Percentiles rank a stretch among this genome's conserved stretches.
phyloP scores from a whole-genome alignment of 1,140 invertebrate species.

The Drosophila melanica region DNA sequence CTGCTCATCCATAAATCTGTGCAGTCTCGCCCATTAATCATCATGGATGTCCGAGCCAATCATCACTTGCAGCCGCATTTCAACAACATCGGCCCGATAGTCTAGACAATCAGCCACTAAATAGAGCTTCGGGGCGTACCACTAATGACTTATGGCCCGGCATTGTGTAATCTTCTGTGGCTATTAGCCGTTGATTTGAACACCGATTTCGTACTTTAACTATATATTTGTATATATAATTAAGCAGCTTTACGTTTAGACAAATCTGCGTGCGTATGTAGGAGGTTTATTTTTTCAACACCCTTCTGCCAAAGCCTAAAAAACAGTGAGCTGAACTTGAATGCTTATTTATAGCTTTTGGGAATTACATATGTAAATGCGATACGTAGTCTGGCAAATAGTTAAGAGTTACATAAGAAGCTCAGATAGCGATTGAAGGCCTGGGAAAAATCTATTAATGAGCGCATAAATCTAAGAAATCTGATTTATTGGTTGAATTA shows the following conservation, averaged over 20 bases:
- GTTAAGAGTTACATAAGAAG: background rate
- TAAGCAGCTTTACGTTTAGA: slow-evolving; percentile 62
- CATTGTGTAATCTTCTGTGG: slow-evolving; percentile 68
- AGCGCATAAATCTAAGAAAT: slow-evolving; percentile 4
- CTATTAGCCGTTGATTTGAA: slow-evolving; percentile 56
- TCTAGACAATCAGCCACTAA: slow-evolving; percentile 59
- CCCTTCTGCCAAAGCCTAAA: slow-evolving; percentile 20
- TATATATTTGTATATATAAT: slow-evolving; percentile 41
- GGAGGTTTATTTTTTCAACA: slow-evolving; percentile 39
- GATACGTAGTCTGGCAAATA: slow-evolving; percentile 4
- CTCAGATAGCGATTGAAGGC: background rate
- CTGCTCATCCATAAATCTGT: slow-evolving; percentile 72
- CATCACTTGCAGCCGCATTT: slow-evolving; percentile 65
- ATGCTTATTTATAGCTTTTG: slow-evolving; percentile 38
- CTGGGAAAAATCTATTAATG: slow-evolving; percentile 6
- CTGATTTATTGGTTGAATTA: slow-evolving; percentile 32
- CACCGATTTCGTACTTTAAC: slow-evolving; percentile 64
- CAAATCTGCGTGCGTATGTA: slow-evolving; percentile 10
- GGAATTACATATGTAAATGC: slow-evolving; percentile 71
- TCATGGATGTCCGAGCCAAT: slow-evolving; percentile 75
- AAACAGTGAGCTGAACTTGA: background rate
- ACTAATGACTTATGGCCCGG: slow-evolving; percentile 72
- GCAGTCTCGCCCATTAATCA: slow-evolving; percentile 72
- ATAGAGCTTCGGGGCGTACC: slow-evolving; percentile 60
- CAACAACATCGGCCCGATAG: slow-evolving; percentile 23